phyloP scores from a whole-genome alignment of 2,113 vertebrate species.

The Cacatua alba region DNA sequence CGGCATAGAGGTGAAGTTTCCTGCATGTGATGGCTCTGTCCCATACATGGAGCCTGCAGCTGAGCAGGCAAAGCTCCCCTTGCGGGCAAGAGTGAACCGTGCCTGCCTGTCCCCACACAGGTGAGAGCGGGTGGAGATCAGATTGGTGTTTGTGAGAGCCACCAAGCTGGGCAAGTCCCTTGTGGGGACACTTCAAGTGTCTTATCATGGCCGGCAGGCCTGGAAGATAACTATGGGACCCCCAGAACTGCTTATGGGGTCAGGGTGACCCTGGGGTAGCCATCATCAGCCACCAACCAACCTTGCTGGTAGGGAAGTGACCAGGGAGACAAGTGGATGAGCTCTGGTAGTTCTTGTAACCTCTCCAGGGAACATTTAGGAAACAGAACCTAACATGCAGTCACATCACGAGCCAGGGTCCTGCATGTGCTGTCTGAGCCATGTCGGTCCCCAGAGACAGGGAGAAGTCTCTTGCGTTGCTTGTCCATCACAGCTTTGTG shows the following conservation, averaged over 20 bases:
- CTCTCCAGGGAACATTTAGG: not conserved
- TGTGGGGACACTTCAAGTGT: not conserved
- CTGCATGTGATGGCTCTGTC: not conserved
- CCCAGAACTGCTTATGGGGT: not conserved
- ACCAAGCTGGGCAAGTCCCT: not conserved
- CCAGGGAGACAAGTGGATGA: not conserved
- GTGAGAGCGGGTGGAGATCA: accelerated
- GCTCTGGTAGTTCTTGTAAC: not conserved
- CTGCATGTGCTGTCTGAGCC: not conserved
- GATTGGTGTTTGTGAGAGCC: not conserved
- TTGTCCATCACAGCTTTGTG: not conserved
- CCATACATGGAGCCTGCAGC: accelerated
- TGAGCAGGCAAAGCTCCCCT: not conserved
- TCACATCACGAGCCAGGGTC: not conserved
- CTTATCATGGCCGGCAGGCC: not conserved
- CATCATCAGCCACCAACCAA: not conserved
- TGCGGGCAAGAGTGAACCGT: accelerated
- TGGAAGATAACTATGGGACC: not conserved
- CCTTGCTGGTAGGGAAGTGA: not conserved
- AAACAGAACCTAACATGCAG: not conserved
- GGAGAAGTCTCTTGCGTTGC: accelerated
- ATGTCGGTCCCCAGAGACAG: not conserved
- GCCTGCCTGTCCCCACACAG: not conserved
- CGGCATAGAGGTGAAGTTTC: not conserved
- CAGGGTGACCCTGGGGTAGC: not conserved